Evolutionary conservation across 2,888 invertebrate genomes (phyloP), one percentile per base, ranked within the genome.

Genomic region (Tillus elongatus): DNA sequence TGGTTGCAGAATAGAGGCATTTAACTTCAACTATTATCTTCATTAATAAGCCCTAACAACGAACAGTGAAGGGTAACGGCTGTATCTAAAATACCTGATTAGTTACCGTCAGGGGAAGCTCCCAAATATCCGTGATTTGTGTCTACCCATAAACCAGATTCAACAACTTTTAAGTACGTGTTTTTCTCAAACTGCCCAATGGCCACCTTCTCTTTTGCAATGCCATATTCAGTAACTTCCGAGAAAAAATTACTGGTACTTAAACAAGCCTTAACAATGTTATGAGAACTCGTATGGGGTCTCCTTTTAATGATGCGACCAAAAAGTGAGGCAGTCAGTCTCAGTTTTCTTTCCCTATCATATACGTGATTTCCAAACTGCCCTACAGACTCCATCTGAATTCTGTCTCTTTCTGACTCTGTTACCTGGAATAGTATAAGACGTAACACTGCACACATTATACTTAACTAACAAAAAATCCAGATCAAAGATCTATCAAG

Each of bases 291-390:
- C 4, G 43, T 43, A 12, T 43, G 35, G 8, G 35, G 30, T 30
- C 36, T 37, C 19, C 43, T 13, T 15, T 41, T 41, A 1, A 39
- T 35, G 9, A 45, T 33, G 13, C 26, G 15, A 8, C 45, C 43
- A 39, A 43, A 45, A 35, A 43, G 12, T 24, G 43, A 43, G 4
- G 45, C 45, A 16, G 45, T 45, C 19, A 43, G 33, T 26, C 45
- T 16, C 4, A 26, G 9, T 14, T 28, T 35, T 13, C 41, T 30
- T 15, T 41, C 35, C 9, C n/a, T 16, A n/a, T 42, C 41, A 13
- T 31, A 44, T 15, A 35, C 11, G n/a, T 12, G 10, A 34, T 44
- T 44, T 10, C 39, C 41, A 36, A 43, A 43, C 15, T 40, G 43
- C 8, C 43, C 40, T 8, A 36, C 26, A 11, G 41, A 36, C 15